Percentiles rank a stretch among this genome's conserved stretches.
Evolutionary conservation across 2,113 vertebrate species (phyloP).

Genomic region (Spea bombifrons): DNA sequence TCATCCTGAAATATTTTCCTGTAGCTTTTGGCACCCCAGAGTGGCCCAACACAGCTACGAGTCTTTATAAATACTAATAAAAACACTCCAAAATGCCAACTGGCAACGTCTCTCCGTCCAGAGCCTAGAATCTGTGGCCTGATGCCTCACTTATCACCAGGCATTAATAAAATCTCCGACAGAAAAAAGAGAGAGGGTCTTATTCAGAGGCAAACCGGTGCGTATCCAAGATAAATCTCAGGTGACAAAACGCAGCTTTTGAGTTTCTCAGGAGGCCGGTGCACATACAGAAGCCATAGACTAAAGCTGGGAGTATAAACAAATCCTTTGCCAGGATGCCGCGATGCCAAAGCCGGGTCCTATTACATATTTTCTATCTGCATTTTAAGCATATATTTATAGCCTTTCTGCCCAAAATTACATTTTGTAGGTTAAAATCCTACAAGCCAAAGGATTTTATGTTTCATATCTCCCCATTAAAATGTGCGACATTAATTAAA

Average conservation of each 20-base stretch:
- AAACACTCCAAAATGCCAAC: slow-evolving; percentile 37
- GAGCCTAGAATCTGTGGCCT: slow-evolving; percentile 37
- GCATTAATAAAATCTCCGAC: slow-evolving; percentile 45
- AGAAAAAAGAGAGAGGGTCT: slow-evolving; percentile 35
- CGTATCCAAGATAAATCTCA: slow-evolving; percentile 46
- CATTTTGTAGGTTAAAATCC: too few relatives aligned
- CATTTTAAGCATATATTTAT: slow-evolving; percentile 12
- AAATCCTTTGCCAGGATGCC: slow-evolving; percentile 33
- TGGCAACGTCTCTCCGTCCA: slow-evolving; percentile 30
- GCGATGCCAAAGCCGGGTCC: slow-evolving; percentile 27
- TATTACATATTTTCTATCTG: slow-evolving; percentile 43
- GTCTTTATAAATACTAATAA: slow-evolving; percentile 45
- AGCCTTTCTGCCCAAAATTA: too few relatives aligned
- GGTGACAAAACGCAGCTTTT: slow-evolving; percentile 44
- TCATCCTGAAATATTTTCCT: slow-evolving; percentile 46
- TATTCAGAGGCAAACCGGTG: slow-evolving; percentile 44
- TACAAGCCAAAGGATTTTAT: too few relatives aligned
- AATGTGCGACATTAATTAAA: too few relatives aligned
- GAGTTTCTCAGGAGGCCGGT: slow-evolving; percentile 33
- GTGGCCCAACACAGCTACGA: slow-evolving; percentile 38
- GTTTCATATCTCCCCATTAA: too few relatives aligned
- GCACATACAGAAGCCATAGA: slow-evolving; percentile 41
- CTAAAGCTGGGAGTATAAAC: slow-evolving; percentile 41
- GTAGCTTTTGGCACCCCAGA: slow-evolving; percentile 38
- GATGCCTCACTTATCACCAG: slow-evolving; percentile 48